Conservation (phyloP, 2,113 vertebrate species). For the Indri indri region DNA sequence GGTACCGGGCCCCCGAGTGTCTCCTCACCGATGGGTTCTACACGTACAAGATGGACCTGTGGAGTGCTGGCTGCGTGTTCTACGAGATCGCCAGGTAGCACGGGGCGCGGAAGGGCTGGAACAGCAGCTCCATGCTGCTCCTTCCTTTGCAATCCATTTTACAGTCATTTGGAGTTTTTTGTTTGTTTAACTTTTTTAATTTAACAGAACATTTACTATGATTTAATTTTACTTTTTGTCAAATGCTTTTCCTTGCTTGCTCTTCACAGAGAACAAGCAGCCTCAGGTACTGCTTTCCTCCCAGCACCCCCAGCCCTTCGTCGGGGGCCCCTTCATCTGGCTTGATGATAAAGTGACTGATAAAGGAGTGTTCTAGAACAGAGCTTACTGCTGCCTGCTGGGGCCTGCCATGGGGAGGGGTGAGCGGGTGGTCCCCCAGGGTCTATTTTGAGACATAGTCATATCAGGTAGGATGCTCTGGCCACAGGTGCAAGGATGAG, state of each 20-base stretch:
- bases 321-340: rapidly evolving
- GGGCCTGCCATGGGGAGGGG: rapidly evolving
- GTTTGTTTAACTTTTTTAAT: not conserved
- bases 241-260: not conserved
- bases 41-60: conserved; percentile 88
- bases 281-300: rapidly evolving
- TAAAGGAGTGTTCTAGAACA: not conserved
- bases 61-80: conserved; percentile 92
- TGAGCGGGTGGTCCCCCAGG: not conserved
- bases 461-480: not conserved
- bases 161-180: not conserved
- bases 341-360: rapidly evolving
- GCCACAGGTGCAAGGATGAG: not conserved
- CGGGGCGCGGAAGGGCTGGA: not conserved
- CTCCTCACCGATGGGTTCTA: conserved; percentile 92
- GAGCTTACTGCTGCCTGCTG: rapidly evolving
- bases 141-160: rapidly evolving
- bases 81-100: conserved; percentile 91
- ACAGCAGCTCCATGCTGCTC: not conserved
- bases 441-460: not conserved
- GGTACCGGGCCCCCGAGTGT: conserved; percentile 92
- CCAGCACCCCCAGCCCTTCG: rapidly evolving
- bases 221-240: not conserved
- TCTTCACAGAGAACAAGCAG: rapidly evolving
- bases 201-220: rapidly evolving